Percentiles rank a stretch among this genome's conserved stretches.
Evolutionary conservation across 2,113 vertebrate species (phyloP).

Genomic region (Tinamus guttatus): DNA sequence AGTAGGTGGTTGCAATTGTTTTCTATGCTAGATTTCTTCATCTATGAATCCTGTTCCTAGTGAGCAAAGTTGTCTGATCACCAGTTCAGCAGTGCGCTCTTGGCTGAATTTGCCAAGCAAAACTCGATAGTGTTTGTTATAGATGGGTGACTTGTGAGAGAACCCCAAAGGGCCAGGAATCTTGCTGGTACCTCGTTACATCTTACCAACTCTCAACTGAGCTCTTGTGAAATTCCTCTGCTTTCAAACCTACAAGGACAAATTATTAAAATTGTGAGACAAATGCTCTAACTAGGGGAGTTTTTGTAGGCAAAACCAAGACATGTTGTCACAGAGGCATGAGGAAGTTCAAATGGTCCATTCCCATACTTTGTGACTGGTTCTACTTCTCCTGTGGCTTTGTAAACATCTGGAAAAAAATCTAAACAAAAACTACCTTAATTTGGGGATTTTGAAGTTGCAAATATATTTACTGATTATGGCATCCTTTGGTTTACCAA

Average conservation of each 20-base stretch:
- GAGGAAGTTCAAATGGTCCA: neutral
- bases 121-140: neutral
- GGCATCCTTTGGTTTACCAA: neutral
- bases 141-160: neutral
- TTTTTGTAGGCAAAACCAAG: slow-evolving; percentile 1
- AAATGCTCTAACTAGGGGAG: neutral
- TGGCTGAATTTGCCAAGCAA: neutral
- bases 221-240: neutral
- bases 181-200: neutral
- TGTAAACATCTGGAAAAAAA: neutral
- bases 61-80: neutral
- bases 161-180: neutral
- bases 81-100: neutral
- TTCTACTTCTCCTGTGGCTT: slow-evolving; percentile 4
- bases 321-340: neutral
- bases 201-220: neutral
- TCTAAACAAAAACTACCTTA: slow-evolving; percentile 13
- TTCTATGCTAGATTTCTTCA: neutral
- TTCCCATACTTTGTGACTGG: neutral
- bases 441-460: neutral
- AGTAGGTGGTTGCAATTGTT: neutral
- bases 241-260: neutral
- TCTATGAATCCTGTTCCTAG: neutral
- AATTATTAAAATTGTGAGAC: neutral
- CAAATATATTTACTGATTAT: neutral